Base-by-base conservation (phyloP, 2,797 vertebrate species). In the Smutsia temminckii region DNA sequence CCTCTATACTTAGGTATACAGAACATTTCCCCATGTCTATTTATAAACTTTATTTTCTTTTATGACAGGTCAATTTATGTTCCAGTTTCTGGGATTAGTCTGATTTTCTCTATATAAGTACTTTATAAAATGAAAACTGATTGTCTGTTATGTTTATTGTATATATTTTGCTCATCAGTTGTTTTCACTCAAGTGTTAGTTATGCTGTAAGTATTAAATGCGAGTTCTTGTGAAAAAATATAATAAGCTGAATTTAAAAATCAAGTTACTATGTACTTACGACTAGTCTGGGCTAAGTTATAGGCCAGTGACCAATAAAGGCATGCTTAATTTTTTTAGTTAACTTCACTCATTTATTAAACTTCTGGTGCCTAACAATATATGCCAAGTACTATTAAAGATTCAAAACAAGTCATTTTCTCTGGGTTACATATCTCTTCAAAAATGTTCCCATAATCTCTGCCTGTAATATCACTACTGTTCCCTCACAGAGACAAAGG, bases 41-140 rank as follows among this genome's bases (percentile, higher is more conserved):
- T 83, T n/a, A 95, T 51, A 85, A 93, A 85, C 32, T 83, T 81
- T 64, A 59, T 72, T 93, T 95, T 89, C 32, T 94, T 95, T 79
- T 63, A 86, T 75, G 37, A 57, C 18, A 93, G 75, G n/a, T 71
- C 64, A 86, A 64, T 57, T 59, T 87, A 78, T 72, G 14, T 74
- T 89, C 79, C 23, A 81, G 4, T 84, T 96, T 78, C 85, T 92
- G 49, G 17, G 17, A 21, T 71, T 51, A 80, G 29, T 85, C 37
- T 75, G 59, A 75, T 37, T 93, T 57, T 81, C 46, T 81, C 42
- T 40, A 25, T 53, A 20, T 21, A 79, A 94, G 32, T 29, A 69
- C 55, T 91, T 93, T 83, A 91, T 40, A 42, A 85, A 91, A 88
- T 46, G 34, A 84, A n/a, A 89, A 61, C 21, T 25, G 72, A 16